These are phyloP conservation scores for Ciconia maguari DNA, from an alignment of 2,113 vertebrate genomes.

Conservation along the genomic window DNA sequence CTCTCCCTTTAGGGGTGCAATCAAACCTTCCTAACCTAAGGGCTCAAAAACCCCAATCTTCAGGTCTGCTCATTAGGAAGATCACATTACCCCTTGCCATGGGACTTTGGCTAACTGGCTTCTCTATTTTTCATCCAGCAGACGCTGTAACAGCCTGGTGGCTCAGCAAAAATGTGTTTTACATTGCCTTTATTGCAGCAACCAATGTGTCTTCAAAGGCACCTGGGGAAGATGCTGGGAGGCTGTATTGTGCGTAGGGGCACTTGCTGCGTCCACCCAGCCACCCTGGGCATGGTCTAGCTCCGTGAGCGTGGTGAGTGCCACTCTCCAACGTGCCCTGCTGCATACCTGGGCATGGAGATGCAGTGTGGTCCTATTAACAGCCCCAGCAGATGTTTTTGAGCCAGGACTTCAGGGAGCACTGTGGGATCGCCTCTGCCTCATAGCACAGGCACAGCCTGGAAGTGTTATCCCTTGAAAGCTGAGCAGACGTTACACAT, in stretches of 20 bases:
- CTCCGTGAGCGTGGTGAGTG: fast-evolving
- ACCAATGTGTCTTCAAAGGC: background rate
- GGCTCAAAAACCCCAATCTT: fast-evolving
- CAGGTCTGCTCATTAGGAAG: background rate
- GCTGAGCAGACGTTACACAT: background rate
- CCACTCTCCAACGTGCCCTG: fast-evolving
- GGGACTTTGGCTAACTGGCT: background rate
- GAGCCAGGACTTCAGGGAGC: background rate
- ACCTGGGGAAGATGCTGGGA: background rate
- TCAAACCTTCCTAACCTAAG: background rate
- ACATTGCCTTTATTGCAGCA: background rate
- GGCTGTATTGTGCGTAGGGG: background rate
- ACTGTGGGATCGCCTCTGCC: background rate
- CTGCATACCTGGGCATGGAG: background rate
- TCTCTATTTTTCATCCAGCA: constrained; percentile 2
- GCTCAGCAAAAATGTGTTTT: constrained; percentile 33
- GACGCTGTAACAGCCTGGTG: constrained; percentile 3
- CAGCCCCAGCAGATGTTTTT: background rate
- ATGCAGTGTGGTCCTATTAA: background rate
- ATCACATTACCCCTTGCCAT: background rate
- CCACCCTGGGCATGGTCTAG: too few relatives aligned
- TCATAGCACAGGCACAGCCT: background rate
- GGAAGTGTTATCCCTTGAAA: background rate
- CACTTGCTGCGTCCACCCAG: background rate
- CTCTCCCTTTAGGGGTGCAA: background rate